phyloP scores from a whole-genome alignment of 2,797 vertebrate species.

The Crypturellus tataupa region DNA sequence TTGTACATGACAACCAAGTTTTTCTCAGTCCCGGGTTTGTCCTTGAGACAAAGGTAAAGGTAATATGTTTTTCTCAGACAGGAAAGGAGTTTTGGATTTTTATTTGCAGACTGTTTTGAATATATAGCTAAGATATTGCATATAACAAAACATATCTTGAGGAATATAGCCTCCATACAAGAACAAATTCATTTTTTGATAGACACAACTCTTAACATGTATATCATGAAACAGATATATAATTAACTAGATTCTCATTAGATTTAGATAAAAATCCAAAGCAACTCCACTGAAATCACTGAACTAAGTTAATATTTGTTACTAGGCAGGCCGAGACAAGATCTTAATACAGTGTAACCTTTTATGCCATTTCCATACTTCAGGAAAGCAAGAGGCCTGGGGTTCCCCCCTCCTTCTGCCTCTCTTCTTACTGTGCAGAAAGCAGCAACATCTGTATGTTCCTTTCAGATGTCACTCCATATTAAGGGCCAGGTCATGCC shows the following conservation, averaged over 20 bases:
- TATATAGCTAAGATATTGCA: not conserved
- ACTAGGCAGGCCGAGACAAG: not conserved
- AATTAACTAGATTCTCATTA: not conserved
- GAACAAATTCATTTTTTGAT: not conserved
- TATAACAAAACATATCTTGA: not conserved
- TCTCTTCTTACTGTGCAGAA: not conserved
- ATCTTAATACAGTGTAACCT: not conserved
- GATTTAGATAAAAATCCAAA: not conserved
- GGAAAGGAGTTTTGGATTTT: not conserved
- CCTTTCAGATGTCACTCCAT: slow-evolving; percentile 9
- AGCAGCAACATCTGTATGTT: not conserved
- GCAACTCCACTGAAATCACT: not conserved
- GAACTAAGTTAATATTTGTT: not conserved
- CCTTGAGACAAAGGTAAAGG: not conserved
- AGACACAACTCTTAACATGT: not conserved
- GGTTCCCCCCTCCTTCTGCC: not conserved
- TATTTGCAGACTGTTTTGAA: not conserved
- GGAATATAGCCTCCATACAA: not conserved
- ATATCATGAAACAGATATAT: not conserved
- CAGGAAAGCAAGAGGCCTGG: not conserved
- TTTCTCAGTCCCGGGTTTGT: not conserved
- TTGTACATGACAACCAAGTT: not conserved
- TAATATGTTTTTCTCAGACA: not conserved
- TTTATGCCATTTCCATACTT: not conserved
- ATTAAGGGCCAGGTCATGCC: slow-evolving; percentile 33